Percentiles rank a stretch among this genome's conserved stretches.
Conservation (phyloP, 1,140 invertebrate species). For the Conopomorpha cramerella region DNA sequence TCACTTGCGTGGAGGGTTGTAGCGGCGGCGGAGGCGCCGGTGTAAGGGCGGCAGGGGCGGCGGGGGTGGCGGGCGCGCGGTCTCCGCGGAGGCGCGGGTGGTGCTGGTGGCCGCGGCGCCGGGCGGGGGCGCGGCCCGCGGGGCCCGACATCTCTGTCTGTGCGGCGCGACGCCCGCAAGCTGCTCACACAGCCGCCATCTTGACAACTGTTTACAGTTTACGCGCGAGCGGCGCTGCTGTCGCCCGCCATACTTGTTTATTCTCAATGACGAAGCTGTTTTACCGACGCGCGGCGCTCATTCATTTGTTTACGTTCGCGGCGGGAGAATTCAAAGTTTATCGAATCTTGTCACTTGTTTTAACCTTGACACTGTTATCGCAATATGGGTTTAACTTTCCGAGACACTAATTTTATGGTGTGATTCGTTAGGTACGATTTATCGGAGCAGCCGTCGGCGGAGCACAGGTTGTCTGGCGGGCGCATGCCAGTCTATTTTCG, state of each 20-base stretch:
- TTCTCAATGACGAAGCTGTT: slow-evolving; percentile 35
- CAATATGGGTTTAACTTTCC: background rate
- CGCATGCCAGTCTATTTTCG: slow-evolving; percentile 29
- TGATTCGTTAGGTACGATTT: no score
- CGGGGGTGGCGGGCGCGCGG: slow-evolving; percentile 49
- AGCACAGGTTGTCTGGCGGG: no score
- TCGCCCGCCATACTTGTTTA: slow-evolving; percentile 28
- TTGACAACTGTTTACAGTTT: slow-evolving; percentile 39
- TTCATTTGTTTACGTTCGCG: slow-evolving; percentile 11
- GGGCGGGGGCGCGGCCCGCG: slow-evolving; percentile 63
- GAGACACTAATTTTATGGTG: no score
- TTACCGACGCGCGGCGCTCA: slow-evolving; percentile 23
- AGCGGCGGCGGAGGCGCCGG: no score
- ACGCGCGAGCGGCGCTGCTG: slow-evolving; percentile 48
- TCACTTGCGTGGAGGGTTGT: slow-evolving; percentile 66
- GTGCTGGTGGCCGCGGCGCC: slow-evolving; percentile 78
- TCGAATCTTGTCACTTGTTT: background rate
- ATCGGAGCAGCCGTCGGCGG: no score
- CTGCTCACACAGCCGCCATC: slow-evolving; percentile 58
- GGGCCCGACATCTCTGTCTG: slow-evolving; percentile 52
- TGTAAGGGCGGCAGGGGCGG: slow-evolving; percentile 45
- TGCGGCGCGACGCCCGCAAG: slow-evolving; percentile 61
- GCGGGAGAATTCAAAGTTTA: slow-evolving; percentile 23
- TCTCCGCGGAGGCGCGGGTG: slow-evolving; percentile 66
- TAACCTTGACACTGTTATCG: background rate